Evolutionary conservation across 2,888 invertebrate species (phyloP).

Genomic region (Graphium colonna): DNA sequence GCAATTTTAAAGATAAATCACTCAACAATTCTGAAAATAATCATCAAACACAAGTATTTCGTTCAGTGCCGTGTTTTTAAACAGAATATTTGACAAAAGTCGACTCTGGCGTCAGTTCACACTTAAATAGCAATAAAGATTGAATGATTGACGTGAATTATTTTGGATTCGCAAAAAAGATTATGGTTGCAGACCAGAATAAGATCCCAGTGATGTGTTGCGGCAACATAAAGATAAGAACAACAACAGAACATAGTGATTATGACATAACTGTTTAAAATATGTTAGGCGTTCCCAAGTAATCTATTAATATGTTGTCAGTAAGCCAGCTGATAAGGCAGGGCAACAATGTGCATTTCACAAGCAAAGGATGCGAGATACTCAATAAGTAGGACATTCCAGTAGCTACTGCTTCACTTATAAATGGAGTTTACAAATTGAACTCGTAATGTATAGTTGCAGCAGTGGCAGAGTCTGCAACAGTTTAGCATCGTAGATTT

Average conservation of each 20-base stretch:
- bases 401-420: slow-evolving; percentile 8
- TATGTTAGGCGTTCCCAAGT: neutral
- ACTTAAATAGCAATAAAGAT: neutral
- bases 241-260: neutral
- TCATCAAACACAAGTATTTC: neutral
- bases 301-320: slow-evolving; percentile 23
- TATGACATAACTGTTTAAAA: neutral
- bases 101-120: neutral
- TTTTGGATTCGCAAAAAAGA: neutral
- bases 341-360: slow-evolving; percentile 21
- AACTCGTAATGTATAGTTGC: neutral
- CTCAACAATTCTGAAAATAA: neutral
- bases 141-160: neutral
- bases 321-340: slow-evolving; percentile 23
- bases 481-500: slow-evolving; percentile 25
- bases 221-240: neutral
- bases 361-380: too few species aligned
- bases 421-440: neutral
- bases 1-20: too few species aligned
- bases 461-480: neutral
- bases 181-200: neutral
- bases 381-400: slow-evolving; percentile 15
- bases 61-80: neutral
- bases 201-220: neutral
- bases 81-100: neutral